Evolutionary conservation across 2,113 vertebrate genomes (phyloP), one percentile per base, ranked within the genome.

Genomic region (Oxyura jamaicensis): DNA sequence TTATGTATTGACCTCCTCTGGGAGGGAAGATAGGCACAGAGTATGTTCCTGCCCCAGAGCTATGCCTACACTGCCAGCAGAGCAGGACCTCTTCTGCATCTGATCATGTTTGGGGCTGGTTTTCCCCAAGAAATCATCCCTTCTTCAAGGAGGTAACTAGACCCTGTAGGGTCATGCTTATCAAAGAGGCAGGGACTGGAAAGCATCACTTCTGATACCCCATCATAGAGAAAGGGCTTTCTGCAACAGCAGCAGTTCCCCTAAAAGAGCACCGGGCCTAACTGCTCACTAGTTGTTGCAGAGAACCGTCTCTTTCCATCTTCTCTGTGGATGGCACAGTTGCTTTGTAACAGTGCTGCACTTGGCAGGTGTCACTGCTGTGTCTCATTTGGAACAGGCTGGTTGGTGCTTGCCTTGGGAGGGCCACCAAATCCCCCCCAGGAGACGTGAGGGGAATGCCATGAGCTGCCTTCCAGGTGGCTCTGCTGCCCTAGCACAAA

Each of bases 321-420:
- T 91, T 65, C 48, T 10, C 66, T 31, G 33, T 39, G 71, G 16
- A 18, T 7, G 13, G 25, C 21, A 36, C 35, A 36, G 36, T 53
- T 76, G 58, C 13, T 25, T 33, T 25, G 25, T 39, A n/a, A 16
- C n/a, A 76, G 28, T 0, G 15, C 8, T 58, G 39, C 0, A 0
- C 48, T 72, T 17, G 59, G 55, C 58, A 50, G 59, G 14, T 0
- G 0, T 50, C 79, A 33, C 16, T n/a, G 18, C 4, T 44, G n/a
- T 0, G 0, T 48, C 56, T 78, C 17, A 19, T 71, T 48, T 42
- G 29, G 23, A 62, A 53, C 53, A 19, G 8, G 18, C 36, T 48
- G 48, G 71, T 8, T n/a, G 50, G 26, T 6, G 7, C 81, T 48
- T 23, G 69, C 36, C 52, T 65, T 6, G 2, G 26, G 26, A 1